Evolutionary conservation across 2,888 invertebrate genomes (phyloP).

Genomic region (Ophioninae sp.): DNA sequence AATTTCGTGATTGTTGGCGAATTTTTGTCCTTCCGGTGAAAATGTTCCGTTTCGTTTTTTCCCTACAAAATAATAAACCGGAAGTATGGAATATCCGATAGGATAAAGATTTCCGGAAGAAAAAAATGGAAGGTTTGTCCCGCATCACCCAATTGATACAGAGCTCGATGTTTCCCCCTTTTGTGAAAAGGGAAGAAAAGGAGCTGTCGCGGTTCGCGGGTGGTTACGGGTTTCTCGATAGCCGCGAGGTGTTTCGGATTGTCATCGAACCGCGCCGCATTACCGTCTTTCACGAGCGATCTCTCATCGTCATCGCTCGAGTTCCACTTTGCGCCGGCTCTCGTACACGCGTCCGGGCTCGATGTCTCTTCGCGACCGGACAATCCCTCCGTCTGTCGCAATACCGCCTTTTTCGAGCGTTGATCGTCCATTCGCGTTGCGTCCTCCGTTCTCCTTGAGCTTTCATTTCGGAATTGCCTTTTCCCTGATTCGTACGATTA

Average conservation of each 20-base stretch:
- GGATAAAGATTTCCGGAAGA: background rate
- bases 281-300: constrained; percentile 60
- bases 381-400: constrained; percentile 45
- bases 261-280: constrained; percentile 55
- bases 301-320: constrained; percentile 61
- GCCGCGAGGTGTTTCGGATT: constrained; percentile 45
- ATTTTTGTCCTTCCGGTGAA: too few species aligned
- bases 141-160: too few species aligned
- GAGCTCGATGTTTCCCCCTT: background rate
- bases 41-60: too few species aligned
- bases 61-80: background rate
- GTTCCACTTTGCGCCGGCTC: constrained; percentile 55
- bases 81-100: background rate
- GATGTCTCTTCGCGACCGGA: constrained; percentile 14
- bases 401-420: constrained; percentile 34
- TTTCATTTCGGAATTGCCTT: too few species aligned
- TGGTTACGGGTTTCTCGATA: constrained; percentile 20
- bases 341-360: constrained; percentile 8
- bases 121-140: background rate
- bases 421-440: constrained; percentile 21
- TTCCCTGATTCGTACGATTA: too few species aligned
- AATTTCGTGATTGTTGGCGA: too few species aligned
- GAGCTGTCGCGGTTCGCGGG: constrained; percentile 19
- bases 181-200: background rate
- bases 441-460: too few species aligned